Percentiles rank a stretch among this genome's conserved stretches.
Conservation (phyloP, 2,888 invertebrate genomes). For the Myopa testacea region DNA sequence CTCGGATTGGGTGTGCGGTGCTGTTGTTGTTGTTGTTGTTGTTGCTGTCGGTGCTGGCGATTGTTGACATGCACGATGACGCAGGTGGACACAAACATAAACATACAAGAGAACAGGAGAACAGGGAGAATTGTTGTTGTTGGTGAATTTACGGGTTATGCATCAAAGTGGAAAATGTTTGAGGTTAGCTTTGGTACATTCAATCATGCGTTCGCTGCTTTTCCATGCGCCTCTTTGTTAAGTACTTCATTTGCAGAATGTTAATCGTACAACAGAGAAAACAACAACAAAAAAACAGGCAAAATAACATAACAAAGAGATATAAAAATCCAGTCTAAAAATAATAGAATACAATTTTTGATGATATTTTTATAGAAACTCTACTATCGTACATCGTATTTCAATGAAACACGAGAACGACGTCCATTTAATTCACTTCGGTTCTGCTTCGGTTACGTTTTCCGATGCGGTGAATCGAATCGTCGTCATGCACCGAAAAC, state of each 20-base stretch:
- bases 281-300: neutral
- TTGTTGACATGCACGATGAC: conserved; percentile 11
- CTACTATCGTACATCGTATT: no score
- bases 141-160: conserved; percentile 33
- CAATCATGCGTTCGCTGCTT: neutral
- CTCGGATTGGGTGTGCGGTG: conserved; percentile 50
- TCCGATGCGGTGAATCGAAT: no score
- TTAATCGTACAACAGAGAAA: neutral
- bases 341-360: no score
- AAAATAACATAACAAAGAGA: neutral
- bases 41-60: conserved; percentile 17
- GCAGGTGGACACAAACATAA: neutral
- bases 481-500: no score
- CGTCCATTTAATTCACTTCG: no score
- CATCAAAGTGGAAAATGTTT: neutral
- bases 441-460: no score
- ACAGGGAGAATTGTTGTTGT: conserved; percentile 18
- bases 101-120: conserved; percentile 21
- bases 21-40: conserved; percentile 30
- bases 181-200: neutral
- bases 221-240: neutral
- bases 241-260: neutral
- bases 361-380: no score
- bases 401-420: no score
- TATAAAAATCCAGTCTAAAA: no score